Evolutionary conservation across 2,888 invertebrate genomes (phyloP).

Genomic region (Boloria selene): DNA sequence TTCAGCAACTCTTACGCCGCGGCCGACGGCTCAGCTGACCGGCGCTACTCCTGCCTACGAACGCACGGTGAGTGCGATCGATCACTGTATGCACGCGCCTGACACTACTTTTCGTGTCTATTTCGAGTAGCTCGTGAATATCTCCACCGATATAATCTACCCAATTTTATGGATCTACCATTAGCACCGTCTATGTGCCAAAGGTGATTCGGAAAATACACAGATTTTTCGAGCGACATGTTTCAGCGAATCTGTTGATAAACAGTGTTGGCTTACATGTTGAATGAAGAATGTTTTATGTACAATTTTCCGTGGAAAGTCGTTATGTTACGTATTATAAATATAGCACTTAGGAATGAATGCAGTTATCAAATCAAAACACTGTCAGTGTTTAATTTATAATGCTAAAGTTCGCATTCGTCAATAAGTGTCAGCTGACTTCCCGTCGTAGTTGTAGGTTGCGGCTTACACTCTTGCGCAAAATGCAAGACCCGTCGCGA

Average conservation of each 20-base stretch:
- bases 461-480: slow-evolving; percentile 35
- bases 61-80: slow-evolving; percentile 81
- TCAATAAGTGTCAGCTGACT: slow-evolving; percentile 61
- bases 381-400: slow-evolving; percentile 34
- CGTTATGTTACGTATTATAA: slow-evolving; percentile 54
- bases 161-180: slow-evolving; percentile 13
- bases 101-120: slow-evolving; percentile 67
- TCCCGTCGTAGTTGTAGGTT: slow-evolving; percentile 56
- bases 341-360: slow-evolving; percentile 46
- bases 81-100: slow-evolving; percentile 73
- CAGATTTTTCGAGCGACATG: slow-evolving; percentile 53
- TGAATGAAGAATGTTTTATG: slow-evolving; percentile 39
- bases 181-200: not conserved
- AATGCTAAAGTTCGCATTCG: slow-evolving; percentile 38
- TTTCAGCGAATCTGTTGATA: slow-evolving; percentile 66
- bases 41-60: slow-evolving; percentile 64
- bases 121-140: slow-evolving; percentile 75
- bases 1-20: slow-evolving; percentile 57
- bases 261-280: slow-evolving; percentile 73
- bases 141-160: slow-evolving; percentile 40
- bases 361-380: slow-evolving; percentile 56
- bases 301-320: slow-evolving; percentile 45
- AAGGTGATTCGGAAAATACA: slow-evolving; percentile 11
- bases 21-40: slow-evolving; percentile 75
- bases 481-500: slow-evolving; percentile 26